Base-by-base conservation (phyloP, 2,888 invertebrate species). In the Kuschelorhynchus macadamiae region DNA sequence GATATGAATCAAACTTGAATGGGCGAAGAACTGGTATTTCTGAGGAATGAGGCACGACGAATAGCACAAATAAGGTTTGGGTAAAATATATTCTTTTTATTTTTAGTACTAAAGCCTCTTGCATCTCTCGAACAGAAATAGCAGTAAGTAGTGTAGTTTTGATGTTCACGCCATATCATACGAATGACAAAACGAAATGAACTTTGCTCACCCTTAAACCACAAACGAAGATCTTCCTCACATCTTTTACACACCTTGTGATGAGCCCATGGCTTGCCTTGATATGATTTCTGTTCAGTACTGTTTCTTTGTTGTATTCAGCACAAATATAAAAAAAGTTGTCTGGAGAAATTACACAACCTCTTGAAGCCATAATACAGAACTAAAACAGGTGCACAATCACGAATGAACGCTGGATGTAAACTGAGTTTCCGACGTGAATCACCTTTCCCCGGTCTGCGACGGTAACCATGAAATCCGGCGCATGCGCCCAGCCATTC, bases 211-310 rank as follows among this genome's bases (percentile, higher is more conserved):
- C 67, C 71, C 49, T 73, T 73, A 16, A 44, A 65, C 70, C 74
- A 75, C 57, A 60, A 42, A 36, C 71, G 65, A 55, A 75, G 71
- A 61, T 61, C 42, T 64, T 71, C 71, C 33, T 59, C 60, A 66
- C 64, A 71, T 39, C 30, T 52, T 64, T 64, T 67, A 39, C 71
- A 74, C 11, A 69, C 50, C 60, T 12, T 56, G 62, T 74, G 70
- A 42, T 71, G 71, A 53, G 66, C 71, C 65, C 72, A 73, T 32
- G 60, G 20, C 70, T 76, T 75, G 49, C 74, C 70, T 56, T 72
- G 69, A 61, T 7, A 25, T 25, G 4, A 25, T 7, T 25, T 25
- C 3, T 25, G 25, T 25, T 25, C 25, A 25, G 3, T 25, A 7
- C 7, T 25, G 25, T 5, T 7, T 25, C 7, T 25, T 25, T 25